phyloP scores from a whole-genome alignment of 2,113 vertebrate genomes.

The Pelusios castaneus region DNA sequence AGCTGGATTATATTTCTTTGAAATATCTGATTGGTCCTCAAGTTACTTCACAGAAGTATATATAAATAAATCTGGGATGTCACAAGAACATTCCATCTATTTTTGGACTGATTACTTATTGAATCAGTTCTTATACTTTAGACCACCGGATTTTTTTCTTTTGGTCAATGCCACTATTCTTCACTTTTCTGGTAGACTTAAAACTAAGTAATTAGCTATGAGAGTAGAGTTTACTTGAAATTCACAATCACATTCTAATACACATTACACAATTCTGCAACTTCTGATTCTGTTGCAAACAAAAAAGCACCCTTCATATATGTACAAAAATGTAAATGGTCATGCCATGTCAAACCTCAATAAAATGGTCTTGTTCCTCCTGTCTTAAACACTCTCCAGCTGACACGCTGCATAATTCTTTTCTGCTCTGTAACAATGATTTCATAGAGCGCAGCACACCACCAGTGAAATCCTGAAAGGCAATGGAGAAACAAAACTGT shows the following conservation, averaged over 20 bases:
- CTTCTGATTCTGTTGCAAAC: background rate
- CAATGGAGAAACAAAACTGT: background rate
- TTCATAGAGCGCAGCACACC: constrained; percentile 84
- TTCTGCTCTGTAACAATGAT: constrained; percentile 88
- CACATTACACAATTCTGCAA: background rate
- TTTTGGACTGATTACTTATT: background rate
- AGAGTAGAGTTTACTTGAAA: background rate
- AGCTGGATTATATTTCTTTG: background rate
- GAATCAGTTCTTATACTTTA: background rate
- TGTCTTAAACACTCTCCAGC: constrained; percentile 78
- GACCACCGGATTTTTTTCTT: background rate
- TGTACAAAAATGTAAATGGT: background rate
- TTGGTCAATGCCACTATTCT: background rate
- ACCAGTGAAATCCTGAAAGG: constrained; percentile 86
- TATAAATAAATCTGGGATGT: background rate
- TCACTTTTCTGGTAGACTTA: background rate
- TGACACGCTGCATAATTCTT: constrained; percentile 86
- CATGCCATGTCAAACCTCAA: constrained; percentile 83
- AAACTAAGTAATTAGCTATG: background rate
- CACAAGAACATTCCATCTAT: background rate
- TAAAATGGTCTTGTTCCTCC: constrained; percentile 73
- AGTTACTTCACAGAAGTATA: background rate
- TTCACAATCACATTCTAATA: background rate
- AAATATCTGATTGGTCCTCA: background rate
- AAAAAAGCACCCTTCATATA: background rate